phyloP scores from a whole-genome alignment of 53 echinoderm and acorn worm species.

The Stichopus horrens region DNA sequence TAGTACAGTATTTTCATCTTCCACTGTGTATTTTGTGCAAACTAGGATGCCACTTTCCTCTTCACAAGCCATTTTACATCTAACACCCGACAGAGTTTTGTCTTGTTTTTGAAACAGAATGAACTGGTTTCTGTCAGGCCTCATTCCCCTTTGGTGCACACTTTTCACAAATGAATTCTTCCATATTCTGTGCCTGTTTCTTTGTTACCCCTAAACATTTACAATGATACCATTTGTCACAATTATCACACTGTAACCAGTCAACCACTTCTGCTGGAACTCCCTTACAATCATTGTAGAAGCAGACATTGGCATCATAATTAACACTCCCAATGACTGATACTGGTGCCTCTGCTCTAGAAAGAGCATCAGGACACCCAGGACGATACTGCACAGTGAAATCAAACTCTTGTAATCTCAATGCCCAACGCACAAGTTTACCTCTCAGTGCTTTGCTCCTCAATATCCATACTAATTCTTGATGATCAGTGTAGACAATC shows the following conservation, averaged over 20 bases:
- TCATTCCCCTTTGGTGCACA: conserved; percentile 14
- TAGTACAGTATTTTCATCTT: too few relatives aligned
- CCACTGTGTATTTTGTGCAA: too few relatives aligned
- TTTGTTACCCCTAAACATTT: conserved; percentile 16
- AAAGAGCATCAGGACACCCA: conserved; percentile 40
- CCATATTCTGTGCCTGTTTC: conserved; percentile 7
- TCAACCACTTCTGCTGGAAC: conserved; percentile 35
- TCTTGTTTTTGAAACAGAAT: too few relatives aligned
- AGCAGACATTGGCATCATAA: conserved; percentile 50
- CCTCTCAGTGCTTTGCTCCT: conserved; percentile 35
- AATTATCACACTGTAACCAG: conserved; percentile 60
- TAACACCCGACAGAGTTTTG: too few relatives aligned
- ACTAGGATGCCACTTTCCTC: too few relatives aligned
- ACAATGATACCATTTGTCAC: conserved; percentile 52
- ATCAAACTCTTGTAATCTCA: conserved; percentile 48
- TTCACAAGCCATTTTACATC: too few relatives aligned
- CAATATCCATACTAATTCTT: conserved; percentile 46
- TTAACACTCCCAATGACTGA: background rate
- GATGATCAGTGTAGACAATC: conserved; percentile 34
- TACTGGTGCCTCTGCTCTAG: background rate
- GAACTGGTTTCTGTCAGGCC: too few relatives aligned
- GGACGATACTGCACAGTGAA: conserved; percentile 58
- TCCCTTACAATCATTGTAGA: conserved; percentile 16
- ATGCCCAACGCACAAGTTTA: conserved; percentile 53
- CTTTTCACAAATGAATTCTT: conserved; percentile 10